Conservation (phyloP, 1,140 invertebrate species). For the Anadara kagoshimensis region DNA sequence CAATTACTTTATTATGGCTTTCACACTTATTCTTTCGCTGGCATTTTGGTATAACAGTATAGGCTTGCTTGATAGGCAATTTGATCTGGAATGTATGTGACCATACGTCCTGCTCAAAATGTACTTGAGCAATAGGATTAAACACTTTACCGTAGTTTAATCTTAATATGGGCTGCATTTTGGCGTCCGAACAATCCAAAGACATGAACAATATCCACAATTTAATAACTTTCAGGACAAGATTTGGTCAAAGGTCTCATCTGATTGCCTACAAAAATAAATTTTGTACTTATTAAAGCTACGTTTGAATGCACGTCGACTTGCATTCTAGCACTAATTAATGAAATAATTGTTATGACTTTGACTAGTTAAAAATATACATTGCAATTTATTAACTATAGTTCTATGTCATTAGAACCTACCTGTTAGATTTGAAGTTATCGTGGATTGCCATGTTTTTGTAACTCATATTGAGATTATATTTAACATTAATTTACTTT, state of each 20-base stretch:
- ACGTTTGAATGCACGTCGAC: background rate
- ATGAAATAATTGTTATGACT: slow-evolving; percentile 3
- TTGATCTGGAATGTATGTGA: slow-evolving; percentile 31
- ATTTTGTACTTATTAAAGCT: slow-evolving; percentile 2
- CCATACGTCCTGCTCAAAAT: slow-evolving; percentile 18
- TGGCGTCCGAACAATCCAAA: background rate
- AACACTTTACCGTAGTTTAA: slow-evolving; percentile 34
- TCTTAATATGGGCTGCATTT: slow-evolving; percentile 15
- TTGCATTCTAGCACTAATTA: slow-evolving; percentile 7
- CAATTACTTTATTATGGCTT: background rate
- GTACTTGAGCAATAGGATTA: background rate
- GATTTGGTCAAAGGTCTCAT: slow-evolving; percentile 6
- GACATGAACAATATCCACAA: background rate
- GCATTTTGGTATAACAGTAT: slow-evolving; percentile 6
- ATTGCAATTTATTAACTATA: background rate
- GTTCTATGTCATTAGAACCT: background rate
- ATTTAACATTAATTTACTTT: too few relatives aligned
- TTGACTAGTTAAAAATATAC: slow-evolving; percentile 3
- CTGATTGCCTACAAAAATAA: slow-evolving; percentile 12
- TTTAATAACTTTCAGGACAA: slow-evolving; percentile 13
- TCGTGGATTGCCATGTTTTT: background rate
- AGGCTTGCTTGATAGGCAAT: slow-evolving; percentile 10
- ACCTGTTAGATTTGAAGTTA: background rate
- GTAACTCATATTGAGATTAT: too few relatives aligned
- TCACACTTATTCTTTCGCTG: background rate